These are phyloP conservation scores for Tubulanus polymorphus DNA, from an alignment of 2,888 invertebrate species.

Conservation along the genomic window DNA sequence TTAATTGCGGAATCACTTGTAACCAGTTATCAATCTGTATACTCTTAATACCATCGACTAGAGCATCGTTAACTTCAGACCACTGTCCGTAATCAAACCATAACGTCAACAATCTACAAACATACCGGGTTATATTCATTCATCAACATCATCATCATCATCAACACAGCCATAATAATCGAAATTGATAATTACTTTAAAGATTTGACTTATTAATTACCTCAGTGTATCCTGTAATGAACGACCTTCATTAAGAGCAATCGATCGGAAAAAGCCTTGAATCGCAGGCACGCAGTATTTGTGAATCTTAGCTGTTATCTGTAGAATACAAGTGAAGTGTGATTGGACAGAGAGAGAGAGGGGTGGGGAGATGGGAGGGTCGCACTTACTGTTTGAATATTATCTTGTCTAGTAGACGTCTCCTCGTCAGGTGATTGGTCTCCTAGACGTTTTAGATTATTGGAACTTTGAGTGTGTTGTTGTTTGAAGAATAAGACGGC, in stretches of 20 bases:
- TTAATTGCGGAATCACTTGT: constrained; percentile 97
- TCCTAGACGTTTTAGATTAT: too few species aligned
- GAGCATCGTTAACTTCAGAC: constrained; percentile 87
- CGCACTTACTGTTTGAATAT: too few species aligned
- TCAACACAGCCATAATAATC: too few species aligned
- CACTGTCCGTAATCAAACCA: constrained; percentile 99
- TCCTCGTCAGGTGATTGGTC: too few species aligned
- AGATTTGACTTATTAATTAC: constrained; percentile 25
- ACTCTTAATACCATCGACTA: constrained; percentile 84
- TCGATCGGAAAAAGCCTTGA: constrained; percentile 92
- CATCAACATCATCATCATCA: neutral
- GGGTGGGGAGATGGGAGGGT: too few species aligned
- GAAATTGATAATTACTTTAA: too few species aligned
- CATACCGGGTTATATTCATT: neutral
- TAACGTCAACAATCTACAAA: constrained; percentile 74
- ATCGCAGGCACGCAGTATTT: constrained; percentile 90
- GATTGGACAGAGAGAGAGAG: too few species aligned
- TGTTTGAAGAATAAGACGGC: constrained; percentile 71
- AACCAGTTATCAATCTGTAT: constrained; percentile 98
- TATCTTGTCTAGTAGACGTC: too few species aligned
- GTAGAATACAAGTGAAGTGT: constrained; percentile 63
- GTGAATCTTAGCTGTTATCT: constrained; percentile 55
- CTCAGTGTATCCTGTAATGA: constrained; percentile 91
- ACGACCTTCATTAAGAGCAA: constrained; percentile 79
- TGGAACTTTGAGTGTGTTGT: too few species aligned